Evolutionary conservation across 1,140 invertebrate genomes (phyloP), one percentile per base, ranked within the genome.

Genomic region (Phymorhynchus buccinoides): DNA sequence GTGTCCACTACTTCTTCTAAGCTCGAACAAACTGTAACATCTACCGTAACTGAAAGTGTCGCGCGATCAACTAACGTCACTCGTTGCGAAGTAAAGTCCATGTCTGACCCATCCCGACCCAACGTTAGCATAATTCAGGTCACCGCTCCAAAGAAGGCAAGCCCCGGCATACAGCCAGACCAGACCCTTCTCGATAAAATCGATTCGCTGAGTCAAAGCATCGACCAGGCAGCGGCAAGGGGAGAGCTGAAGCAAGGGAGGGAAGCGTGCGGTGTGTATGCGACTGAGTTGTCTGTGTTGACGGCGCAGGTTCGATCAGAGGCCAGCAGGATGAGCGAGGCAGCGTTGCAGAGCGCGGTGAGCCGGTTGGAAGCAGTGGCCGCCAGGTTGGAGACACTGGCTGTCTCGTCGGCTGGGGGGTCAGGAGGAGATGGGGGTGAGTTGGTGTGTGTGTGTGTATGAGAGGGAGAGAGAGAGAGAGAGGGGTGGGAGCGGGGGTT

Each of bases 261-360:
- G 37, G 73, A 41, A 41, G 32, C 73, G 27, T 75, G 41, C 77
- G 22, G 77, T 52, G 42, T 32, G 14, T 79, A 30, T 48, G 77
- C 77, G 27, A 30, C 27, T 79, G 42, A 79, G 77, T 52, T 79
- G 77, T 48, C 44, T 52, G 77, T 56, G 27, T 79, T 79, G 77
- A 79, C 77, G 4, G 48, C 77, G n/a, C 77, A 79, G 77, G 77
- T 79, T 30, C 77, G 77, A 7, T 32, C 4, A 27, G 22, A 79
- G 44, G 77, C 77, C 30, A 30, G 44, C 7, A 79, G 41, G 7
- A 79, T 79, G 77, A 52, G 42, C 27, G 77, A 79, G 44, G 7
- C 77, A 4, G 77, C 42, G n/a, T 35, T 79, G 77, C 77, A 52
- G 42, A 79, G 18, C 42, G 77, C 77, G 14, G 77, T 79, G 44